These are phyloP conservation scores for Diachasma alloeum DNA, from an alignment of 1,140 invertebrate species.

Conservation along the genomic window DNA sequence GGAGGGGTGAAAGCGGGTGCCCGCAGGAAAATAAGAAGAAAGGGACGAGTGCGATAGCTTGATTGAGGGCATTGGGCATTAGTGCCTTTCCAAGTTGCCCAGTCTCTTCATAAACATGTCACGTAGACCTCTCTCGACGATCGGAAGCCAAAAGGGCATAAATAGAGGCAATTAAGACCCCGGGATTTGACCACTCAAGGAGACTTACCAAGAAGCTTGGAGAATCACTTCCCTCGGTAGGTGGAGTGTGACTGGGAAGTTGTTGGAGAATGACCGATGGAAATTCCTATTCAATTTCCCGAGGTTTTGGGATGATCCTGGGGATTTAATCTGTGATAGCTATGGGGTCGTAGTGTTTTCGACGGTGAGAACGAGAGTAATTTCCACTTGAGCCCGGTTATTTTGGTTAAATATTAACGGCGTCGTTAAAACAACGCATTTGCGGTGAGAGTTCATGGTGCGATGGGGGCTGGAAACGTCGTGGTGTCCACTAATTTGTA, in stretches of 20 bases:
- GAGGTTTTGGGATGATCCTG: neutral
- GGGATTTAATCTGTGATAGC: slow-evolving; percentile 3
- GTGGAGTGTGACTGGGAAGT: slow-evolving; percentile 5
- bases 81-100: slow-evolving; percentile 39
- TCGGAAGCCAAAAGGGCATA: slow-evolving; percentile 60
- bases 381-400: slow-evolving; percentile 43
- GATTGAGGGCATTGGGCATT: slow-evolving; percentile 61
- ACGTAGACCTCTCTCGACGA: slow-evolving; percentile 52
- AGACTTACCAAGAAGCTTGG: slow-evolving; percentile 10
- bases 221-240: slow-evolving; percentile 1
- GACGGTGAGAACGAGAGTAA: neutral
- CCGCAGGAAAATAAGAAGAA: slow-evolving; percentile 24
- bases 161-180: slow-evolving; percentile 63
- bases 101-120: slow-evolving; percentile 62
- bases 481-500: slow-evolving; percentile 48
- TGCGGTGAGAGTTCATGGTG: slow-evolving; percentile 46
- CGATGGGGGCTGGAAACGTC: slow-evolving; percentile 39
- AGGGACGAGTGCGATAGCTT: slow-evolving; percentile 45
- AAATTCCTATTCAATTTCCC: neutral
- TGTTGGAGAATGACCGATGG: neutral
- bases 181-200: slow-evolving; percentile 25
- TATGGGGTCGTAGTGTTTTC: neutral
- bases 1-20: slow-evolving; percentile 5
- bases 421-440: slow-evolving; percentile 65
- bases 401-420: slow-evolving; percentile 65